Conservation (phyloP, 2,797 vertebrate species). For the Sebastes oblongus region DNA sequence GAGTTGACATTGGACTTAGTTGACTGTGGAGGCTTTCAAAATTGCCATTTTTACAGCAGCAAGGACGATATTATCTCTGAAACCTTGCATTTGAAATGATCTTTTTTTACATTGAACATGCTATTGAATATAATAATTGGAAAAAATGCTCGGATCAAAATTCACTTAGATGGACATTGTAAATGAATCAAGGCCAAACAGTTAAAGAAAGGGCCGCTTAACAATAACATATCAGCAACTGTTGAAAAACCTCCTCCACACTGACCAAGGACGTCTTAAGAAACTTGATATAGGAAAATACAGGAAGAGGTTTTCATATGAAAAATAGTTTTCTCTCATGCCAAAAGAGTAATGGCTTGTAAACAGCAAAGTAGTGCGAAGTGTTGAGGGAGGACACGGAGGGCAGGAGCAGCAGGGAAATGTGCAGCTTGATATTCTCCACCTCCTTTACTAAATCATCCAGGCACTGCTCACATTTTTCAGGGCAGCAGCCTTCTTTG, state of each 20-base stretch:
- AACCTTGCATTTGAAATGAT: not conserved
- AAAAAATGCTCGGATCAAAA: not conserved
- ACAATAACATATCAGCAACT: not conserved
- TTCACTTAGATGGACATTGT: not conserved
- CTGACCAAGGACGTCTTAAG: not conserved
- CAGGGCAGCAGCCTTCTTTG: slow-evolving; percentile 41
- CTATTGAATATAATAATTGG: not conserved
- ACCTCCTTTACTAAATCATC: slow-evolving; percentile 62
- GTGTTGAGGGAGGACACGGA: slow-evolving; percentile 40
- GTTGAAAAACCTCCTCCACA: not conserved
- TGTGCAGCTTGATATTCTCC: slow-evolving; percentile 45
- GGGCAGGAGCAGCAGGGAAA: slow-evolving; percentile 42
- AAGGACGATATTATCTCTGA: not conserved
- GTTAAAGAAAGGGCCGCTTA: not conserved
- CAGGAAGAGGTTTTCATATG: not conserved
- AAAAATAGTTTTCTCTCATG: not conserved
- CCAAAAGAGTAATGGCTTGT: slow-evolving; percentile 38
- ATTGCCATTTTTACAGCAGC: not conserved
- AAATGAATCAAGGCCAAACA: not conserved
- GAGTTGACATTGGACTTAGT: no score
- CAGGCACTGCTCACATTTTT: slow-evolving; percentile 52
- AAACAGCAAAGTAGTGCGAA: slow-evolving; percentile 17
- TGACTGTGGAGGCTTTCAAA: not conserved
- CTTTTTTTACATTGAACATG: not conserved
- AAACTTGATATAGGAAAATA: not conserved